These are phyloP conservation scores for Holothuria glaberrima DNA, from an alignment of 35 echinoderm and acorn worm genomes.

Conservation along the genomic window DNA sequence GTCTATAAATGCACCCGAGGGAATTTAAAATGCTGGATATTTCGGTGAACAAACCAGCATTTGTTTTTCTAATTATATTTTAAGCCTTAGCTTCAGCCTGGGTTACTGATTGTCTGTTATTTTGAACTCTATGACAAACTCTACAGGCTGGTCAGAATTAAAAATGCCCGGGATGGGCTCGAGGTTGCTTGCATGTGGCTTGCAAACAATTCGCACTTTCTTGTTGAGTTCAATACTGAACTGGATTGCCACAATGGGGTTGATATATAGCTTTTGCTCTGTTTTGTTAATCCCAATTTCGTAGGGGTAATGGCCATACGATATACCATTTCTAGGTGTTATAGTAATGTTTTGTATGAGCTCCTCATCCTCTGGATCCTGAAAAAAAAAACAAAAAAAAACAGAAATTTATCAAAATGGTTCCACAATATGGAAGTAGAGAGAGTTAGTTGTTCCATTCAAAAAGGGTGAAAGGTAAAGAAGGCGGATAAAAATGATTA, in stretches of 20 bases:
- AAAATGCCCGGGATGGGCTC: slow-evolving; percentile 30
- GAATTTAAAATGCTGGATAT: too few species aligned
- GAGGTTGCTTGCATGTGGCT: slow-evolving; percentile 40
- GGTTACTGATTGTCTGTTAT: slow-evolving; percentile 8
- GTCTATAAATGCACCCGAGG: too few species aligned
- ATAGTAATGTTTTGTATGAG: not conserved
- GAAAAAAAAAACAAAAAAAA: not conserved
- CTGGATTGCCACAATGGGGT: slow-evolving; percentile 57
- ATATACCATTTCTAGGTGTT: slow-evolving; percentile 35
- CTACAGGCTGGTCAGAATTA: slow-evolving; percentile 17
- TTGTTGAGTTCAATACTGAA: not conserved
- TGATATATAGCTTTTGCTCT: slow-evolving; percentile 17
- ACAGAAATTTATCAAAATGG: not conserved
- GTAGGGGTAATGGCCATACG: slow-evolving; percentile 62
- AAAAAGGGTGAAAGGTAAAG: too few species aligned
- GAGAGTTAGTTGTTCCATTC: too few species aligned
- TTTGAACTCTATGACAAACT: slow-evolving; percentile 34
- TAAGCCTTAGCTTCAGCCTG: not conserved
- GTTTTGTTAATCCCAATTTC: not conserved
- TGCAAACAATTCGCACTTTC: slow-evolving; percentile 39
- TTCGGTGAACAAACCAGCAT: too few species aligned
- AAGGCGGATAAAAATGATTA: too few species aligned
- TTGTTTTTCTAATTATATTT: too few species aligned
- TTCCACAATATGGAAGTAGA: not conserved
- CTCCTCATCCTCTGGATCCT: not conserved